Evolutionary conservation across 2,888 invertebrate genomes (phyloP), one percentile per base, ranked within the genome.

Genomic region (Acleris holmiana): DNA sequence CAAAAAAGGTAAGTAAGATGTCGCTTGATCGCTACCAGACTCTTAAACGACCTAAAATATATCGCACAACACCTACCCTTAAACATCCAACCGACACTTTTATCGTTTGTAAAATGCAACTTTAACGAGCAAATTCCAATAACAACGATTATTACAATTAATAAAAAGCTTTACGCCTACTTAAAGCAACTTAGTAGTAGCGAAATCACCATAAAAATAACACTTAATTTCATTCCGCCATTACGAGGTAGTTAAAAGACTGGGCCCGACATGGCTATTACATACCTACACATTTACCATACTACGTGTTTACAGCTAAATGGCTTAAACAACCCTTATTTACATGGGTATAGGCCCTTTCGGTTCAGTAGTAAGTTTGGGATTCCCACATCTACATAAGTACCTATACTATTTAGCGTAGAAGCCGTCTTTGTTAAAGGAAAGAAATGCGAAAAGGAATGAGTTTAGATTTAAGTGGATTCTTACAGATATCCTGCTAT

Each of bases 171-270:
- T 89, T 86, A 89, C 88, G 86, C 87, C 83, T 87, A 86, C 89
- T 90, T 88, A 88, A 88, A 86, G 87, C 91, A 89, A 91, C 91
- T 90, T 80, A 89, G 91, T 90, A 91, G 89, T 89, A 86, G 86
- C 83, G 90, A 89, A 91, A 91, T 92, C 90, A 91, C 86, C 91
- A 92, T 92, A 91, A 91, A 91, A 92, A 91, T 91, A 91, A 91
- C 91, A 91, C 91, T 92, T 90, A 90, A 91, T 91, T 91, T 91
- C 84, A 90, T 89, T 79, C 86, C 85, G 87, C 91, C 86, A 91
- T 91, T 89, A 91, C 88, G 88, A 88, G 75, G 88, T 83, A 75
- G 79, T 91, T 89, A 91, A 90, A 88, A 88, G 89, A 84, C 84
- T 85, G 81, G 79, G 85, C 76, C 83, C 83, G 78, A 82, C 84